Conservation (phyloP, 2,113 vertebrate species). For the Hyaena hyaena region DNA sequence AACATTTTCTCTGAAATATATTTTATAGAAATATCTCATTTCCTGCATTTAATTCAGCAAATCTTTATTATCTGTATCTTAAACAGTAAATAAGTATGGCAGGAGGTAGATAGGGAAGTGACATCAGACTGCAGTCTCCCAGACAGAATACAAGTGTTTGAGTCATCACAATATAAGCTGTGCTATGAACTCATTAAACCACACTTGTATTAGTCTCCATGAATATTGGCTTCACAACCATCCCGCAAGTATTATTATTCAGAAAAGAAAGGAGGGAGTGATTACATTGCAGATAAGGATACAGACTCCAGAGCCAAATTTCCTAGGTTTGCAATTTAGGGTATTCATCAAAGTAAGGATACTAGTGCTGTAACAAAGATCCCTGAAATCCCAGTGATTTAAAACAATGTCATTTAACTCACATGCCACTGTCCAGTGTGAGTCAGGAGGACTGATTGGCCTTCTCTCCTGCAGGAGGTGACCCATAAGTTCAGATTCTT, state of each 20-base stretch:
- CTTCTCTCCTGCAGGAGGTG: neutral
- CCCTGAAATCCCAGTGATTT: neutral
- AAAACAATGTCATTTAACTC: neutral
- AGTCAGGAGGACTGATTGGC: neutral
- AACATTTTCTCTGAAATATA: neutral
- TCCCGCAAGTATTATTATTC: neutral
- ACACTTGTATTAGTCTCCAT: neutral
- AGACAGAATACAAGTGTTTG: neutral
- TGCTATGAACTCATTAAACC: neutral
- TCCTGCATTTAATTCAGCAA: neutral
- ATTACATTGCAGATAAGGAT: neutral
- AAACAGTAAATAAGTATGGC: neutral
- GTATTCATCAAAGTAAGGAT: neutral
- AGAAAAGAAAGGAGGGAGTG: neutral
- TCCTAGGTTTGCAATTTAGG: neutral
- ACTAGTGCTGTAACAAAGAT: neutral
- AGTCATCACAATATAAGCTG: neutral
- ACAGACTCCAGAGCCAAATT: neutral
- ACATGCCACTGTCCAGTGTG: neutral
- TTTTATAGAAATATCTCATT: neutral
- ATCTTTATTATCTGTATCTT: neutral
- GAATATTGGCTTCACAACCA: neutral
- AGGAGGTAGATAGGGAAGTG: neutral
- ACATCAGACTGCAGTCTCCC: neutral
- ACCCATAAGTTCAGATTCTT: neutral